Evolutionary conservation across 2,888 invertebrate genomes (phyloP).

Genomic region (Amphipyra berbera): DNA sequence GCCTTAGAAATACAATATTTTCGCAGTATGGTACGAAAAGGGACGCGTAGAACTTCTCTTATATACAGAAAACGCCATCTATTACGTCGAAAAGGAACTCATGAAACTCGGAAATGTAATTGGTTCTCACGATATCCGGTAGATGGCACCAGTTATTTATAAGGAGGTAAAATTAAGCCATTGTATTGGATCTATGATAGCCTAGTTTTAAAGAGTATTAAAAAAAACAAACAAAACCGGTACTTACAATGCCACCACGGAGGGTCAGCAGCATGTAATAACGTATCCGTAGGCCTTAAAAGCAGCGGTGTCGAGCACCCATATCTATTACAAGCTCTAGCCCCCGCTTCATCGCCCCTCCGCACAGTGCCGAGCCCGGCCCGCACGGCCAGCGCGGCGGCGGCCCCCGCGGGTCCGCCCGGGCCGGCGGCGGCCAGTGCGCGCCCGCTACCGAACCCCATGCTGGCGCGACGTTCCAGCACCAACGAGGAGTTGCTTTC

Average conservation of each 20-base stretch:
- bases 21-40: too few species aligned
- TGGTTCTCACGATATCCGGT: too few species aligned
- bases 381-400: constrained; percentile 59
- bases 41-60: too few species aligned
- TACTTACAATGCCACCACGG: constrained; percentile 86
- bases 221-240: neutral
- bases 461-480: constrained; percentile 77
- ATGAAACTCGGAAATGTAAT: too few species aligned
- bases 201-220: neutral
- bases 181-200: too few species aligned
- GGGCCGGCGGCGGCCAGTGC: constrained; percentile 72
- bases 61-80: too few species aligned
- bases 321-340: constrained; percentile 83
- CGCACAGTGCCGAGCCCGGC: constrained; percentile 75
- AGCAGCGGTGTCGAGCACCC: constrained; percentile 81
- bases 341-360: constrained; percentile 82
- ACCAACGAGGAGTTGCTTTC: constrained; percentile 80
- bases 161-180: too few species aligned
- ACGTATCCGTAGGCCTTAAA: constrained; percentile 78
- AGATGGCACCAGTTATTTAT: too few species aligned
- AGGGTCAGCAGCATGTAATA: constrained; percentile 76
- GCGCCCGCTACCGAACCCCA: constrained; percentile 80
- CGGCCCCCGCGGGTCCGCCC: constrained; percentile 54
- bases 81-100: too few species aligned
- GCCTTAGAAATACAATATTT: too few species aligned